Evolutionary conservation across 2,113 vertebrate genomes (phyloP).

Genomic region (Gobius niger): DNA sequence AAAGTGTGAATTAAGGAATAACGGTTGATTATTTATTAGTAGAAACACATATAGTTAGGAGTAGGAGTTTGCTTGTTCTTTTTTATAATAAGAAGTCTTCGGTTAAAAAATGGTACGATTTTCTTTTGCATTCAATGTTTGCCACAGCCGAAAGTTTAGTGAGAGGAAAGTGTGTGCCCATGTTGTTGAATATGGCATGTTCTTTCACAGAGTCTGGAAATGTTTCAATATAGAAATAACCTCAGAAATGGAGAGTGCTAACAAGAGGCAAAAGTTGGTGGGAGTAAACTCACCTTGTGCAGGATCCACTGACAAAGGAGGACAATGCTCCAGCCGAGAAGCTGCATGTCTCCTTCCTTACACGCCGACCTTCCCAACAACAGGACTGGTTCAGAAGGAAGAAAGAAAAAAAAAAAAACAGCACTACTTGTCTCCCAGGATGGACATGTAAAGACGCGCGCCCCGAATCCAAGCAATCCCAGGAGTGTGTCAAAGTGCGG

Average conservation of each 20-base stretch:
- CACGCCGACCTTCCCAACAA: slow-evolving; percentile 64
- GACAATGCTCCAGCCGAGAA: slow-evolving; percentile 77
- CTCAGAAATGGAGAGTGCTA: neutral
- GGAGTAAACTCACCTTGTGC: slow-evolving; percentile 69
- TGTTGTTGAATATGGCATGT: no score
- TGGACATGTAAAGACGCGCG: slow-evolving; percentile 71
- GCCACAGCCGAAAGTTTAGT: neutral
- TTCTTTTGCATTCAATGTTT: neutral
- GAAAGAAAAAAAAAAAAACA: neutral
- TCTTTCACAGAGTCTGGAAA: no score
- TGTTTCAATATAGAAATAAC: no score
- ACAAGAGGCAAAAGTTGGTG: neutral
- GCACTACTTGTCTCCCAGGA: slow-evolving; percentile 68
- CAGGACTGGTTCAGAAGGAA: slow-evolving; percentile 19
- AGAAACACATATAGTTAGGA: no score
- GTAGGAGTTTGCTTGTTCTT: no score
- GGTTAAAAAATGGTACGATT: neutral
- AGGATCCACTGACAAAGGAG: slow-evolving; percentile 80
- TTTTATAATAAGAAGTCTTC: no score
- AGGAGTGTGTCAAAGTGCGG: slow-evolving; percentile 18
- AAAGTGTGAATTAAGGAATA: no score
- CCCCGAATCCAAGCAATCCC: slow-evolving; percentile 63
- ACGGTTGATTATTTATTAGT: no score
- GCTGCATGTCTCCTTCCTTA: slow-evolving; percentile 79
- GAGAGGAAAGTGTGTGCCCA: neutral